Evolutionary conservation across 2,797 vertebrate genomes (phyloP).

Genomic region (Lepus oiostolus): DNA sequence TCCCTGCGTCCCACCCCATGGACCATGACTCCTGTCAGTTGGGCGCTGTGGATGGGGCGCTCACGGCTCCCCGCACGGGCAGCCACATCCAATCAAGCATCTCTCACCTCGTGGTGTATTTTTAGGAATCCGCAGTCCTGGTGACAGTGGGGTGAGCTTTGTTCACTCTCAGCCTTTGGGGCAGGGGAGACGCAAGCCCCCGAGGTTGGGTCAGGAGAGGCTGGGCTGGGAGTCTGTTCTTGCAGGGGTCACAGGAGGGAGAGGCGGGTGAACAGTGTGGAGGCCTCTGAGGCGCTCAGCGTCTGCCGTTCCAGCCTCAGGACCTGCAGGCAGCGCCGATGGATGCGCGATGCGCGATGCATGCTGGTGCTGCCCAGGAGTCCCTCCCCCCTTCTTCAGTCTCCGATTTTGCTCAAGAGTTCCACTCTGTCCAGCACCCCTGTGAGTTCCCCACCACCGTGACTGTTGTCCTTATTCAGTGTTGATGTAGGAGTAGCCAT

Average conservation of each 20-base stretch:
- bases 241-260: background rate
- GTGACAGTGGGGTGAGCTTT: background rate
- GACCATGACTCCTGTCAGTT: background rate
- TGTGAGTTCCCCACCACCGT: background rate
- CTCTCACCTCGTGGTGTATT: background rate
- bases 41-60: background rate
- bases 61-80: background rate
- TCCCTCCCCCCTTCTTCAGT: background rate
- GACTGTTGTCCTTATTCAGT: background rate
- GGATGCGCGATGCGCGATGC: too few species aligned
- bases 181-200: too few species aligned
- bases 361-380: background rate
- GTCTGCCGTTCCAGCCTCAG: accelerated
- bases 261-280: accelerated
- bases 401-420: background rate
- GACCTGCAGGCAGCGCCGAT: too few species aligned
- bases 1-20: too few species aligned
- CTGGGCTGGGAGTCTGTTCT: background rate
- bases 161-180: background rate
- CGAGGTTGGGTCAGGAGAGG: background rate
- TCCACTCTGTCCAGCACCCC: background rate
- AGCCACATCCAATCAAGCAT: background rate
- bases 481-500: background rate
- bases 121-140: background rate
- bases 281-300: background rate